These are phyloP conservation scores for Anguilla megastoma DNA, from an alignment of 2,797 vertebrate genomes.

Conservation along the genomic window DNA sequence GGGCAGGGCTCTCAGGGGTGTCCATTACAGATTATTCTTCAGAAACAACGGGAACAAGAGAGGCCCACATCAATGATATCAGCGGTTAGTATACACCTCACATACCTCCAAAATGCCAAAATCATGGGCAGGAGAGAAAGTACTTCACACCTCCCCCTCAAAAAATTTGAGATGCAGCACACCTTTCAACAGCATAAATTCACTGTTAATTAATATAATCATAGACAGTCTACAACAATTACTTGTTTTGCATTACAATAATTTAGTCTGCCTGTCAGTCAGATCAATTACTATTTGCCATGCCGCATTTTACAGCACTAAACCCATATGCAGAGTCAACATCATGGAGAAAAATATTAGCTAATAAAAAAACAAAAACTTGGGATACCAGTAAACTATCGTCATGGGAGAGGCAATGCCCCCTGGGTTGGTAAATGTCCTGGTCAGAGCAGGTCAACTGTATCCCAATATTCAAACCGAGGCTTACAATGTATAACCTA, in stretches of 20 bases:
- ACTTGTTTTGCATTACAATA: neutral
- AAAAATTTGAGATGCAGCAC: neutral
- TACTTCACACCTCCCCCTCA: neutral
- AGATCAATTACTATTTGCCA: neutral
- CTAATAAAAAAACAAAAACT: neutral
- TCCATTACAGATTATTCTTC: conserved; percentile 78
- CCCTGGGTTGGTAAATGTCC: neutral
- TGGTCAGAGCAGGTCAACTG: too few relatives aligned
- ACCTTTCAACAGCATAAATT: neutral
- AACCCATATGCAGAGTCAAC: neutral
- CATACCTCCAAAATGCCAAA: neutral
- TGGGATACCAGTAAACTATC: neutral
- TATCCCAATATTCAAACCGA: too few relatives aligned
- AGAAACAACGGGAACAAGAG: conserved; percentile 29
- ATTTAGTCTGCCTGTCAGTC: neutral
- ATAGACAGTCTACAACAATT: neutral
- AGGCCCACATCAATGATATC: neutral
- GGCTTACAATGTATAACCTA: too few relatives aligned
- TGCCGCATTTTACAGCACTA: neutral
- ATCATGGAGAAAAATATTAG: neutral
- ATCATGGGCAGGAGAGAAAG: neutral
- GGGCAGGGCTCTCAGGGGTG: conserved; percentile 88
- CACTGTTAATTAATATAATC: neutral
- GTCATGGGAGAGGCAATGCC: neutral
- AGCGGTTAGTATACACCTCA: neutral